Evolutionary conservation across 2,113 vertebrate genomes (phyloP), one percentile per base, ranked within the genome.

Genomic region (Trematomus loennbergii): DNA sequence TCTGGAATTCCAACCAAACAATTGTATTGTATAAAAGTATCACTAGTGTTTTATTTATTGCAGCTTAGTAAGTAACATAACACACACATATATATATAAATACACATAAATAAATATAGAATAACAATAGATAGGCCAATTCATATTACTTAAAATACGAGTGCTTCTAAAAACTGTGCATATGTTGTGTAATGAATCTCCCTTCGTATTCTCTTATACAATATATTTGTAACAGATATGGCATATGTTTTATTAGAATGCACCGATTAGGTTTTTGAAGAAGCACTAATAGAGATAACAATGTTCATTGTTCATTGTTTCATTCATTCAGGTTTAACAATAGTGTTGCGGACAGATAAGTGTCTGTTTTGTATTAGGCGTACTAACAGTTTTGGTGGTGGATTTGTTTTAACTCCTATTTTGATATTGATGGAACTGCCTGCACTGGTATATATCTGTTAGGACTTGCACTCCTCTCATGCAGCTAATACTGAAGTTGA

Each of bases 401-500:
- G 12, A 25, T 40, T 79, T 50, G 40, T 58, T 50, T 72, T 85
- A 71, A 78, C 78, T 78, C 58, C 66, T 79, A 49, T 86, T 90
- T 88, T 84, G 60, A 78, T 83, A 84, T 88, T 90, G 81, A 89
- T 80, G 64, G 70, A 65, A 88, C 70, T 57, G 68, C 74, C 54
- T 68, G 40, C 69, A 75, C 50, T 81, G 49, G 15, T 75, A 75
- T 70, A 76, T 71, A 72, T 85, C 76, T 71, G 66, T 63, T 63
- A 17, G 59, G 17, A 84, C 62, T 64, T 69, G 72, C 82, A 76
- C 76, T 86, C 66, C 73, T 78, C 67, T 88, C 61, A 78, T 86
- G 82, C 89, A 90, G 84, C 92, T 75, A 88, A 89, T 88, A 89
- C 91, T 88, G 87, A 79, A 93, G 89, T 94, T 93, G 91, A 95